Percentiles rank a stretch among this genome's conserved stretches.
These are phyloP conservation scores for Girardia tigrina DNA, from an alignment of 2,888 invertebrate genomes.

Conservation along the genomic window DNA sequence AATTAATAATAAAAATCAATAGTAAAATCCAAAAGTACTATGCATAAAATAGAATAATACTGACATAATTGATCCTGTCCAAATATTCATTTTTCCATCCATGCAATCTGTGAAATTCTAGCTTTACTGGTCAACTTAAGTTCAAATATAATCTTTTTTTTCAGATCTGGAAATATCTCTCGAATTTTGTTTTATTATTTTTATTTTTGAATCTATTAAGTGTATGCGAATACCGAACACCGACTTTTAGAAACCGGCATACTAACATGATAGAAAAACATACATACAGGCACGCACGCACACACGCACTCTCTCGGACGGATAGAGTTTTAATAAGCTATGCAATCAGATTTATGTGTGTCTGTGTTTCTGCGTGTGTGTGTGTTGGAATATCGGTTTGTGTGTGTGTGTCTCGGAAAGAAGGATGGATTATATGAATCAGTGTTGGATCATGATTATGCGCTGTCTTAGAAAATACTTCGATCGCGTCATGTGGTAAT, in stretches of 20 bases:
- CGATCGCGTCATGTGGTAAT: constrained; percentile 17
- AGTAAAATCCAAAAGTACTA: background rate
- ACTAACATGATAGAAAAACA: background rate
- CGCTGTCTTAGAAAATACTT: constrained; percentile 23
- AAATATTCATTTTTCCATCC: constrained; percentile 20
- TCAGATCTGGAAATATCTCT: background rate
- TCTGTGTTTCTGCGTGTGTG: background rate
- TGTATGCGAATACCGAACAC: constrained; percentile 7
- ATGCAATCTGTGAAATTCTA: constrained; percentile 23
- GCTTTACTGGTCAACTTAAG: background rate
- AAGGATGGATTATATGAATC: constrained; percentile 23
- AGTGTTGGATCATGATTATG: constrained; percentile 14
- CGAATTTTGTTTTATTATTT: constrained; percentile 2
- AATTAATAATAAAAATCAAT: background rate
- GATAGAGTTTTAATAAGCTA: background rate
- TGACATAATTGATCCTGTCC: constrained; percentile 23
- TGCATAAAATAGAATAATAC: background rate
- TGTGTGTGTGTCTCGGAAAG: background rate
- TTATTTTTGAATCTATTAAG: background rate
- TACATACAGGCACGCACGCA: background rate
- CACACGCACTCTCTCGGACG: too few species aligned
- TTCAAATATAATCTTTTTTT: constrained; percentile 23
- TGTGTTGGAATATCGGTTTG: too few species aligned
- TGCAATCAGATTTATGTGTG: background rate
- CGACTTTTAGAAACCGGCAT: background rate